Evolutionary conservation across 2,888 invertebrate genomes (phyloP).

Genomic region (Craniophora ligustri): DNA sequence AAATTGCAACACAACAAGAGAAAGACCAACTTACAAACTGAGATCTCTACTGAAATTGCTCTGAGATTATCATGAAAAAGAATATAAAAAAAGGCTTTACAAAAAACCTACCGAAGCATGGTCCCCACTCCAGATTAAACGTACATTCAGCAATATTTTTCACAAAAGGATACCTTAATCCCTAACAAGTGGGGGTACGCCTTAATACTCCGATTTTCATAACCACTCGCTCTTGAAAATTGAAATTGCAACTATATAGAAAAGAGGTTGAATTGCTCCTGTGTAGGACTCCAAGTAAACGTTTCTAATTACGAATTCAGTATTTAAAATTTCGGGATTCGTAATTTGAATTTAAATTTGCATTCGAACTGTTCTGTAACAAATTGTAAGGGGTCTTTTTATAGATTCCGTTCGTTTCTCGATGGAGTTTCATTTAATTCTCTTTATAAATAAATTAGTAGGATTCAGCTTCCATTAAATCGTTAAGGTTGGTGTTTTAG

Average conservation of each 20-base stretch:
- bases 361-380: neutral
- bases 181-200: slow-evolving; percentile 83
- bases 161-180: slow-evolving; percentile 88
- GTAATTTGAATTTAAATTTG: neutral
- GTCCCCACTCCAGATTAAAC: slow-evolving; percentile 81
- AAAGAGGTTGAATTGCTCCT: slow-evolving; percentile 13
- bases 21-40: slow-evolving; percentile 11
- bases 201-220: slow-evolving; percentile 70
- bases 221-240: slow-evolving; percentile 64
- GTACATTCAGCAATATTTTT: slow-evolving; percentile 86
- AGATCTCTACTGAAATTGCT: slow-evolving; percentile 66
- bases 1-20: slow-evolving; percentile 45
- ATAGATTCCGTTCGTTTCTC: neutral
- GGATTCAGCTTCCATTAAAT: too few relatives aligned
- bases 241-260: slow-evolving; percentile 30
- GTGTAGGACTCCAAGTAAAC: neutral
- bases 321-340: neutral
- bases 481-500: too few relatives aligned
- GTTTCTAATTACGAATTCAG: neutral
- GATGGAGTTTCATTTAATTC: too few relatives aligned
- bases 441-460: neutral
- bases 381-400: neutral
- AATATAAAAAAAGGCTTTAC: slow-evolving; percentile 71
- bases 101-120: slow-evolving; percentile 79
- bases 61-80: slow-evolving; percentile 73